These are phyloP conservation scores for Odontomachus brunneus DNA, from an alignment of 1,140 invertebrate species.

Conservation along the genomic window DNA sequence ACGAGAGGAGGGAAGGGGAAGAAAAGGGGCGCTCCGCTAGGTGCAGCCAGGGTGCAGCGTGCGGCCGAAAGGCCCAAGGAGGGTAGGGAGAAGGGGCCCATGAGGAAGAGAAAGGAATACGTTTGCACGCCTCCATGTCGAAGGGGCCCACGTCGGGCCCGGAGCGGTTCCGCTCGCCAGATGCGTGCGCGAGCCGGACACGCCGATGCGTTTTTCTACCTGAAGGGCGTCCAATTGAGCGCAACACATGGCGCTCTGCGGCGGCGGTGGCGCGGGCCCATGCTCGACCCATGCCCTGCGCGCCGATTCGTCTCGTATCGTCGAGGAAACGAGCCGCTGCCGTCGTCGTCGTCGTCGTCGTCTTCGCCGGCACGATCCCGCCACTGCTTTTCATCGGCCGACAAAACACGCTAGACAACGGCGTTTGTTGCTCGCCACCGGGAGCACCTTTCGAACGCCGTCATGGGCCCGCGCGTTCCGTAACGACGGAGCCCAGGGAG, in stretches of 20 bases:
- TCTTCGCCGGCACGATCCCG: neutral
- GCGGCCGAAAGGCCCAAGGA: neutral
- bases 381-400: slow-evolving; percentile 67
- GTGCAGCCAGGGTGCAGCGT: neutral
- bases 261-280: slow-evolving; percentile 56
- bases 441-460: neutral
- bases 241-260: slow-evolving; percentile 80
- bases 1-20: neutral
- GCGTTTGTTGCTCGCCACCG: slow-evolving; percentile 51
- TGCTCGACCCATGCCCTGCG: slow-evolving; percentile 56
- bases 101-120: slow-evolving; percentile 61
- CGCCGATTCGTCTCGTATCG: slow-evolving; percentile 73
- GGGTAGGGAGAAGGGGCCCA: slow-evolving; percentile 23
- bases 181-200: slow-evolving; percentile 77
- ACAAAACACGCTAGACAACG: slow-evolving; percentile 60
- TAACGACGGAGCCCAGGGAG: slow-evolving; percentile 43
- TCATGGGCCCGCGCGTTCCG: slow-evolving; percentile 32
- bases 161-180: slow-evolving; percentile 80
- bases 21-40: too few species aligned
- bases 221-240: slow-evolving; percentile 78
- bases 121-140: slow-evolving; percentile 60
- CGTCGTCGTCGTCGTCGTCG: neutral
- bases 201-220: slow-evolving; percentile 79
- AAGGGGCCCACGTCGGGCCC: slow-evolving; percentile 37
- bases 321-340: slow-evolving; percentile 62